Percentiles rank a stretch among this genome's conserved stretches.
Evolutionary conservation across 1,140 invertebrate species (phyloP).

Genomic region (Aporrectodea caliginosa): DNA sequence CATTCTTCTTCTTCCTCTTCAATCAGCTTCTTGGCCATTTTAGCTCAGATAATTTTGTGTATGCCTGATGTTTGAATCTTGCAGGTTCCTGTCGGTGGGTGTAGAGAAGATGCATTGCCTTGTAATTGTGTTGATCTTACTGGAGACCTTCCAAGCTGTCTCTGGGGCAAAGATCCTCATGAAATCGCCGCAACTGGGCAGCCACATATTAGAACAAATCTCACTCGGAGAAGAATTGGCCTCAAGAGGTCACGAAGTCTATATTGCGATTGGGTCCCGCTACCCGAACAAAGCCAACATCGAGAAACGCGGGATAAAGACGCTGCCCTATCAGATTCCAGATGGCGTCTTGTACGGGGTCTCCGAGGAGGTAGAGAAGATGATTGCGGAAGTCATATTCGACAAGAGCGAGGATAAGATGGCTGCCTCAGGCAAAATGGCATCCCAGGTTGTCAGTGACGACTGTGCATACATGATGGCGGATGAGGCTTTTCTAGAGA

Average conservation of each 20-base stretch:
- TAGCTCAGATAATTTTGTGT: background rate
- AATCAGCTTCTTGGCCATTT: too few relatives aligned
- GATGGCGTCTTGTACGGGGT: background rate
- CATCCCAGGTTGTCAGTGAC: background rate
- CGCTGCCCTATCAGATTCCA: background rate
- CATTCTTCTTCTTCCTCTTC: background rate
- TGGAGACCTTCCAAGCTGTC: background rate
- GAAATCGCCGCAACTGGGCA: background rate
- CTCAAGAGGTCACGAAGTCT: background rate
- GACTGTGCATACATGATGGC: background rate
- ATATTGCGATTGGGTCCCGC: background rate
- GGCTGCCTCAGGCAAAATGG: background rate
- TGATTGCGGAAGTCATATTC: background rate
- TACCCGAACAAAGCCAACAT: background rate
- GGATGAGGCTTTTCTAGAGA: background rate
- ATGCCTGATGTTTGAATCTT: background rate
- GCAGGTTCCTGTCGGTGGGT: background rate
- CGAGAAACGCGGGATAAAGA: background rate
- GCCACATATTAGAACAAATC: background rate
- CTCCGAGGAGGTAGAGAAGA: background rate
- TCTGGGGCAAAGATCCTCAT: background rate
- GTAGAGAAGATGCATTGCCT: background rate
- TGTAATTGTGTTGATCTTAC: background rate
- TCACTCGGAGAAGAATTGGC: background rate
- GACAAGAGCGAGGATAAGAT: background rate